phyloP scores from a whole-genome alignment of 1,140 invertebrate genomes.

The Procambarus clarkii region DNA sequence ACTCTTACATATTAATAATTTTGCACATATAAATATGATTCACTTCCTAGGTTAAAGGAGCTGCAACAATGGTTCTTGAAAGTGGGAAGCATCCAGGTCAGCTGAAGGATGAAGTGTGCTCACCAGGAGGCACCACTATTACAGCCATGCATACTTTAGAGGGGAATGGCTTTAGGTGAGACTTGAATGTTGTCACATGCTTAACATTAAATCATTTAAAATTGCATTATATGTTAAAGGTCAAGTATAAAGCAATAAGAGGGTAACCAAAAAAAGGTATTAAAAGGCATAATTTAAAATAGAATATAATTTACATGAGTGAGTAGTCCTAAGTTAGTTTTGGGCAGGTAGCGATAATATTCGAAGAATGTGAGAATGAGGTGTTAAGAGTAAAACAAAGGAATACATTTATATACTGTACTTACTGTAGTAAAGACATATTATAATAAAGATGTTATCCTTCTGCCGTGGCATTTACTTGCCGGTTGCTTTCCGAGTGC shows the following conservation, averaged over 20 bases:
- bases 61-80: conserved; percentile 81
- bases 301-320: background rate
- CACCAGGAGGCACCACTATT: conserved; percentile 77
- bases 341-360: background rate
- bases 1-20: no score
- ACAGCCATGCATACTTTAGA: conserved; percentile 65
- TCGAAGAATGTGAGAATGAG: background rate
- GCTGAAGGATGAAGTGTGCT: conserved; percentile 79
- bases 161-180: conserved; percentile 51
- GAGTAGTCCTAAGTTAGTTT: background rate
- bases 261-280: background rate
- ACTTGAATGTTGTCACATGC: background rate
- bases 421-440: no score
- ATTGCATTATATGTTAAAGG: background rate
- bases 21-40: no score
- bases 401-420: no score
- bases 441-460: no score
- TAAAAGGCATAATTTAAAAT: background rate
- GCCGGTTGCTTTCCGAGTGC: no score
- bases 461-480: no score
- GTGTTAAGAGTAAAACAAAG: no score
- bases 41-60: conserved; percentile 77
- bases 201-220: no score
- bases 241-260: background rate
- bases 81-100: conserved; percentile 78